A percentile compares a stretch with the other conserved stretches of the same genome.
These are phyloP conservation scores for Pachydiplax longipennis DNA, from an alignment of 2,888 invertebrate species.

Conservation along the genomic window DNA sequence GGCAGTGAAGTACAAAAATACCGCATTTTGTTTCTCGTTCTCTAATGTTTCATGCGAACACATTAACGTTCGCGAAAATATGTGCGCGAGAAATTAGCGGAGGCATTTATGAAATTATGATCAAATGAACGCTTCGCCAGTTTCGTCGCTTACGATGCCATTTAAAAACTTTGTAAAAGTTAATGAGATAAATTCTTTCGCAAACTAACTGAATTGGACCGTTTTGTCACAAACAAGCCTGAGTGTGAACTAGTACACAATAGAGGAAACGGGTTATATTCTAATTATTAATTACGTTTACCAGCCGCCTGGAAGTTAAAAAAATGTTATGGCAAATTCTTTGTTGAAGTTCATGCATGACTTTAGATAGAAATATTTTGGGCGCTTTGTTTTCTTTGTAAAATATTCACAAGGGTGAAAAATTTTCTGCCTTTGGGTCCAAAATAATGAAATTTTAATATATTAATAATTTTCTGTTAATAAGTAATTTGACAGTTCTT, in stretches of 20 bases:
- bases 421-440: too few relatives aligned
- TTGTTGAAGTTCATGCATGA: too few relatives aligned
- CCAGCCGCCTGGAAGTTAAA: too few relatives aligned
- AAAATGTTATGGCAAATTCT: too few relatives aligned
- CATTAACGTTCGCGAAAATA: background rate
- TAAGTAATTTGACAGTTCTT: too few relatives aligned
- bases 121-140: background rate
- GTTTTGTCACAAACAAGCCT: background rate
- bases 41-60: background rate
- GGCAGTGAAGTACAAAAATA: background rate
- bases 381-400: too few relatives aligned
- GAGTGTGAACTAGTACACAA: background rate
- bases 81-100: background rate
- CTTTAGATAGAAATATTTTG: too few relatives aligned
- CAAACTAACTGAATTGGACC: background rate
- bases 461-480: too few relatives aligned
- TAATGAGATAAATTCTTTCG: background rate
- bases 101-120: background rate
- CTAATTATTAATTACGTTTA: too few relatives aligned
- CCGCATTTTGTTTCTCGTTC: background rate
- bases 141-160: background rate
- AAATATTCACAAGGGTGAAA: too few relatives aligned
- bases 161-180: background rate
- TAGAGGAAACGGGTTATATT: too few relatives aligned
- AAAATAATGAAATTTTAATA: too few relatives aligned